A percentile compares a stretch with the other conserved stretches of the same genome.
phyloP scores from a whole-genome alignment of 1,140 invertebrate genomes.

The Danaus plexippus region DNA sequence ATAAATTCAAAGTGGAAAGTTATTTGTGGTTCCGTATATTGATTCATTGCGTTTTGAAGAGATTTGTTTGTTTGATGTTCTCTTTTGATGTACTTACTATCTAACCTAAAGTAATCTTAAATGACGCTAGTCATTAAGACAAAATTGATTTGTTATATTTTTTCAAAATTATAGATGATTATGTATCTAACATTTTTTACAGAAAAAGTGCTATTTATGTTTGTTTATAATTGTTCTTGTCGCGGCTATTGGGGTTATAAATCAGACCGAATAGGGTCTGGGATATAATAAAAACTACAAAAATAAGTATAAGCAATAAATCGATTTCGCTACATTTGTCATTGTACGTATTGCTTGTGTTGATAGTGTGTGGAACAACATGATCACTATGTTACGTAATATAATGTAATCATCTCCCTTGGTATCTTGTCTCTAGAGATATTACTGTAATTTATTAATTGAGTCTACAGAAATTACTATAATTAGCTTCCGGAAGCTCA shows the following conservation, averaged over 20 bases:
- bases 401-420: too few species aligned
- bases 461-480: too few species aligned
- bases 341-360: constrained; percentile 45
- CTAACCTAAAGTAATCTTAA: too few species aligned
- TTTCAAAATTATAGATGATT: too few species aligned
- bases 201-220: constrained; percentile 15
- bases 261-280: constrained; percentile 24
- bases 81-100: too few species aligned
- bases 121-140: too few species aligned
- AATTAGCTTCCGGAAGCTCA: too few species aligned
- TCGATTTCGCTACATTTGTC: constrained; percentile 47
- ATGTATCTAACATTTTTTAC: not conserved
- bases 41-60: constrained; percentile 28
- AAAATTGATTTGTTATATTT: too few species aligned
- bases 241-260: constrained; percentile 23
- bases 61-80: constrained; percentile 6
- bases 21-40: constrained; percentile 48
- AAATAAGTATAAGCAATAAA: constrained; percentile 51
- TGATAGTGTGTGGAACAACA: constrained; percentile 20
- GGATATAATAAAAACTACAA: constrained; percentile 49
- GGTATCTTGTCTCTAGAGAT: too few species aligned
- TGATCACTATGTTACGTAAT: not conserved
- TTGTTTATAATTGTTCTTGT: constrained; percentile 34
- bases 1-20: constrained; percentile 49
- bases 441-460: too few species aligned